phyloP scores from a whole-genome alignment of 2,113 vertebrate species.

The Uria lomvia region DNA sequence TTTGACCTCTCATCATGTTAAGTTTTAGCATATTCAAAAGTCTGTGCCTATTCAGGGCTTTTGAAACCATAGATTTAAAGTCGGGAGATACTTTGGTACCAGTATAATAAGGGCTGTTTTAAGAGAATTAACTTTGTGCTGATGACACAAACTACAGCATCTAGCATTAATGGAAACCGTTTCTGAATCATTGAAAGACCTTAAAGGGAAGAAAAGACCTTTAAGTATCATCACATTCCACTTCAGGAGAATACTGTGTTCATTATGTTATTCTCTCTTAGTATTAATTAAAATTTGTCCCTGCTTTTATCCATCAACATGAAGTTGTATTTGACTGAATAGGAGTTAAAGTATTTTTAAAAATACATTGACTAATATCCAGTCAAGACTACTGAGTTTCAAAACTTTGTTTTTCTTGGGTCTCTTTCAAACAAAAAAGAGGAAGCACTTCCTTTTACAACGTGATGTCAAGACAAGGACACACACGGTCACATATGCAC shows the following conservation, averaged over 20 bases:
- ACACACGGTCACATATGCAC: background rate
- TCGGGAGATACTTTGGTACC: background rate
- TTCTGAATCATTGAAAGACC: background rate
- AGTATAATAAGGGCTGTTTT: background rate
- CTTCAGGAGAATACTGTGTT: background rate
- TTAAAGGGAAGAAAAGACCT: background rate
- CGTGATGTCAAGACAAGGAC: background rate
- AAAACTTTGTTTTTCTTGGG: slow-evolving; percentile 8
- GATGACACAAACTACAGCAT: background rate
- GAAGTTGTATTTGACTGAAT: background rate
- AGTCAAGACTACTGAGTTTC: background rate
- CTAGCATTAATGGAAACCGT: background rate
- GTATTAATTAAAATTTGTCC: background rate
- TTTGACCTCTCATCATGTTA: background rate
- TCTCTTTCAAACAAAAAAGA: slow-evolving; percentile 10
- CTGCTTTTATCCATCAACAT: background rate
- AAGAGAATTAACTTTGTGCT: background rate
- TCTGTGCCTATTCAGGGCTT: background rate
- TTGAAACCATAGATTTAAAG: background rate
- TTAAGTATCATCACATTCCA: background rate
- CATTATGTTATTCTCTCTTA: background rate
- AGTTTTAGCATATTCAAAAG: background rate
- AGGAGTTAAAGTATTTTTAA: background rate
- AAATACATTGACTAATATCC: background rate
- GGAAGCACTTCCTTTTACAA: slow-evolving; percentile 42